phyloP scores from a whole-genome alignment of 2,888 invertebrate species.

The Tiliacea citrago region DNA sequence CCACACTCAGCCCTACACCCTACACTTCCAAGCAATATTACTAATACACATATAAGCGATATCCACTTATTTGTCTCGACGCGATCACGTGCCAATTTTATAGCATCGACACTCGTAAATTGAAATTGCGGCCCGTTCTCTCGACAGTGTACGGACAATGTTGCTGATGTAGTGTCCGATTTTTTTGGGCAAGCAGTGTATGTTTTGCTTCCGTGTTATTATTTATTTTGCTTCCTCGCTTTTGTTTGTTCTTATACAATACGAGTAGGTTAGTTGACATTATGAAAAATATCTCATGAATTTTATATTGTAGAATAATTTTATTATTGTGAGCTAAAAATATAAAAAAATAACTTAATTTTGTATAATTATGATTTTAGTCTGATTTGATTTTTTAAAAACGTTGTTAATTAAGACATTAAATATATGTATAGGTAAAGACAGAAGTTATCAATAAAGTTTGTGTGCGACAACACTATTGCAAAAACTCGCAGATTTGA shows the following conservation, averaged over 20 bases:
- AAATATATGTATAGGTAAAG: too few relatives aligned
- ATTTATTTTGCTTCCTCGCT: slow-evolving; percentile 21
- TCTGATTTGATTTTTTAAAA: too few relatives aligned
- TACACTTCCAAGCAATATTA: slow-evolving; percentile 69
- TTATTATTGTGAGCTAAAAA: too few relatives aligned
- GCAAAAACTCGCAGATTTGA: too few relatives aligned
- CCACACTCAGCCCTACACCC: slow-evolving; percentile 61
- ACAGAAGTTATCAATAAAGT: too few relatives aligned
- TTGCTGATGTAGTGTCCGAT: slow-evolving; percentile 78
- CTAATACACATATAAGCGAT: slow-evolving; percentile 81
- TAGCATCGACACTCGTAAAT: slow-evolving; percentile 87
- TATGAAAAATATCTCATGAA: too few relatives aligned
- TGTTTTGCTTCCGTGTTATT: slow-evolving; percentile 38
- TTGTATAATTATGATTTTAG: too few relatives aligned
- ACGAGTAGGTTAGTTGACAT: neutral
- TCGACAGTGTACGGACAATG: slow-evolving; percentile 74
- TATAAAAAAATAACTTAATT: too few relatives aligned
- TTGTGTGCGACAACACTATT: too few relatives aligned
- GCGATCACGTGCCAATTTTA: slow-evolving; percentile 89
- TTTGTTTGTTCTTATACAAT: neutral
- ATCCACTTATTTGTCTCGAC: slow-evolving; percentile 85
- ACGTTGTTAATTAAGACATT: too few relatives aligned
- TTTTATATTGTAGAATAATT: too few relatives aligned
- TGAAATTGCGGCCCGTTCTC: slow-evolving; percentile 84
- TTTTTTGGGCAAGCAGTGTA: slow-evolving; percentile 64